Conservation (phyloP, 1,140 invertebrate genomes). For the Bombus soroeensis region DNA sequence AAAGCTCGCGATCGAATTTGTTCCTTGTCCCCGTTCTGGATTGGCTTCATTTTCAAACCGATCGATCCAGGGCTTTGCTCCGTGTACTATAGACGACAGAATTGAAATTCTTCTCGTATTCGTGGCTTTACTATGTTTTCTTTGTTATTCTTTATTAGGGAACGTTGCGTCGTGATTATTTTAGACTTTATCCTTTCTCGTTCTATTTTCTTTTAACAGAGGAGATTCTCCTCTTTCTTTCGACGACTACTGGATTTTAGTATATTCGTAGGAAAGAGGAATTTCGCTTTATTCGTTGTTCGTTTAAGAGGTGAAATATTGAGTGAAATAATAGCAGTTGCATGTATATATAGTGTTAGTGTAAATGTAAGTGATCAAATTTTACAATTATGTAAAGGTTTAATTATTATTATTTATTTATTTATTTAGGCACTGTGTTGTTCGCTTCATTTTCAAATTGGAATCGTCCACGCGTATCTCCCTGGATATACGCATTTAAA, state of each 20-base stretch:
- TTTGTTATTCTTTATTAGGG: background rate
- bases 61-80: background rate
- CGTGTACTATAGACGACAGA: background rate
- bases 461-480: too few relatives aligned
- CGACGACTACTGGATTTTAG: too few relatives aligned
- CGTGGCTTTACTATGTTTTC: background rate
- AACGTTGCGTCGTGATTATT: background rate
- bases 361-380: too few relatives aligned
- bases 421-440: too few relatives aligned
- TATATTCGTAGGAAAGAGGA: background rate
- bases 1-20: background rate
- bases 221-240: background rate
- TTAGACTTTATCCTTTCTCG: background rate
- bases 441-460: too few relatives aligned
- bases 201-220: background rate
- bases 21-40: background rate
- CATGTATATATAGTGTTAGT: too few relatives aligned
- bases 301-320: too few relatives aligned
- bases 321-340: too few relatives aligned
- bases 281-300: background rate
- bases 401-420: too few relatives aligned
- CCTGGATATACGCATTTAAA: background rate
- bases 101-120: constrained; percentile 8
- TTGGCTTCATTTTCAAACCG: background rate
- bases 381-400: too few relatives aligned